Evolutionary conservation across 2,797 vertebrate genomes (phyloP), one percentile per base, ranked within the genome.

Genomic region (Avahi laniger): DNA sequence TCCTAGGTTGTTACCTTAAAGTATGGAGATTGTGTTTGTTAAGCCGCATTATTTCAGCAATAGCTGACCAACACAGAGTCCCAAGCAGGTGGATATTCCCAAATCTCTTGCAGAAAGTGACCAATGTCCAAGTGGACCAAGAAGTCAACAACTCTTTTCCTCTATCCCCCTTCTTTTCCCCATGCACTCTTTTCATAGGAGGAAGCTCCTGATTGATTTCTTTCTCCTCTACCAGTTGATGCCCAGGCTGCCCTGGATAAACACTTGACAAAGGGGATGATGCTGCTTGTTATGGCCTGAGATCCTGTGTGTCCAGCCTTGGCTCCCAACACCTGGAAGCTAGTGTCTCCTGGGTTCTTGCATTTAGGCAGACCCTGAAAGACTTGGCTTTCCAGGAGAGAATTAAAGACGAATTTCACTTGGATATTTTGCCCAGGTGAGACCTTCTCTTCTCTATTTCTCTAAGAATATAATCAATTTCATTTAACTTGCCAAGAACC

Each of bases 331-430:
- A 61, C 35, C 38, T 76, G n/a, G 65, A 35, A 90, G 33, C 6
- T n/a, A 69, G 33, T 33, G 26, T 69, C 33, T 67, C 33, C 48
- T 24, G 33, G 15, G 57, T 83, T 90, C 63, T 43, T 50, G 85
- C 50, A 80, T 4, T 48, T 2, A 92, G 43, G 57, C 9, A 61
- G 69, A 59, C 54, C 12, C 43, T 79, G 12, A 82, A 59, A 52
- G 26, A 1, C 28, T 35, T 50, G 9, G 63, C 30, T 82, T 81
- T 91, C 67, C 54, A 65, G 63, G 33, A 84, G 1, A 52, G 35
- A 67, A 88, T 59, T 35, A 78, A 63, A 95, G 61, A 94, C 48
- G 89, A 89, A 88, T 61, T 88, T 80, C 30, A 87, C 59, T 70
- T 61, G 54, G 33, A 50, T 50, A 57, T 78, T 73, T 33, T 91